Evolutionary conservation across 2,888 invertebrate species (phyloP), one percentile per base, ranked within the genome.

Genomic region (Silvanus unidentatus): DNA sequence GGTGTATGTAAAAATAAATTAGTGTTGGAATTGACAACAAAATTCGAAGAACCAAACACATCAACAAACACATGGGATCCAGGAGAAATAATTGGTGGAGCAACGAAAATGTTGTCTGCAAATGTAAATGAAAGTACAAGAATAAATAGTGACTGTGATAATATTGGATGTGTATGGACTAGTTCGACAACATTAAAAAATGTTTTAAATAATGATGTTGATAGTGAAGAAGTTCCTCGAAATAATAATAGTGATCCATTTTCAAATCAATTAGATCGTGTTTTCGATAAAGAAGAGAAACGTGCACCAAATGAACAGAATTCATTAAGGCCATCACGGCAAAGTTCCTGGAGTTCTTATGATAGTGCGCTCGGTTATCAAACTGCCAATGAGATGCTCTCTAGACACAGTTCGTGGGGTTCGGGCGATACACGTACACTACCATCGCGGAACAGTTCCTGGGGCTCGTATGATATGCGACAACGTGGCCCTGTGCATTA

Each of bases 391-490:
- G 85, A 85, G 55, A 68, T 74, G 30, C 79, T 83, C 22, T 85
- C 86, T 45, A 78, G 88, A 8, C 87, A 88, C 65, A 84, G 88
- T 53, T 88, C 88, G 32, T 88, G 89, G 88, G 87, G 88, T 47
- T 84, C 86, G n/a, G 81, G 80, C 40, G 86, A 86, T 32, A 78
- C 79, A 41, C 75, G 82, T 34, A 77, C 77, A 2, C 57, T 80
- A 44, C 81, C 84, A 1, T 80, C 82, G 28, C 72, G 85, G 41
- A 84, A 83, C 55, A 82, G 83, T 68, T 83, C 83, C 36, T 83
- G 84, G 80, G 82, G 83, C 10, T 83, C 84, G 5, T 84, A 83
- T 59, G 85, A 86, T 57, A 79, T 79, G 71, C 67, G 77, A 14
- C 74, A 75, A 1, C 63, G 67, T 42, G 60, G 59, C 4, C 55